Base-by-base conservation (phyloP, 2,113 vertebrate genomes). In the Todiramphus chloris region DNA sequence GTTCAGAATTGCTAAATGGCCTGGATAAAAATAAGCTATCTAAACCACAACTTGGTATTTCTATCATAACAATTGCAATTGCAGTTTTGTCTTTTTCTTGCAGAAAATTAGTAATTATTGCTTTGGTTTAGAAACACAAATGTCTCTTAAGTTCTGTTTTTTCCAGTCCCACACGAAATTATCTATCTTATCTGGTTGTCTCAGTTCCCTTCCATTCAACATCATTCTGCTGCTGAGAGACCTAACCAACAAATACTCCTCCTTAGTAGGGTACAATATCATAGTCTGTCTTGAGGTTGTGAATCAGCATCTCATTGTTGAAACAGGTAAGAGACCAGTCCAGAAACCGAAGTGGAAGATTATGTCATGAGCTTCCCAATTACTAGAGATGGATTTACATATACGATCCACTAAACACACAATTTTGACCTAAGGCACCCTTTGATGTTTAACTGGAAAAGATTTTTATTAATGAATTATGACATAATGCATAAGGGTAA, bases 361-460 rank as follows among this genome's bases (percentile, higher is more conserved):
- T 43, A 70, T 39, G 13, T 67, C 11, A 81, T 43, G 25, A 88
- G 12, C 33, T 92, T 90, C 56, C 18, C 50, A 77, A 20, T 80
- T 81, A 86, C 33, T 77, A 31, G 10, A 77, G 44, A 13, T 90
- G 63, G 46, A 74, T 83, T 64, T 92, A 90, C 94, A 93, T 25
- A 66, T 10, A 67, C 3, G 5, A 83, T 37, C 60, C 43, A 53
- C 75, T 87, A 92, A 81, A 51, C 21, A 75, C 5, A 67, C 30
- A 94, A 75, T 56, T 92, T 95, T 68, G 89, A 24, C 12, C 8
- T 51, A 70, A 43, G 66, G 23, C 43, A 39, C 17, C 16, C n/a
- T 90, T 95, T 91, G 59, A 88, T 85, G 75, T 83, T 86, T 88
- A 73, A 56, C 39, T 86, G 64, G 31, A 91, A 84, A 17, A 18